phyloP scores from a whole-genome alignment of 2,113 vertebrate species.

The Phalacrocorax brasilianus region DNA sequence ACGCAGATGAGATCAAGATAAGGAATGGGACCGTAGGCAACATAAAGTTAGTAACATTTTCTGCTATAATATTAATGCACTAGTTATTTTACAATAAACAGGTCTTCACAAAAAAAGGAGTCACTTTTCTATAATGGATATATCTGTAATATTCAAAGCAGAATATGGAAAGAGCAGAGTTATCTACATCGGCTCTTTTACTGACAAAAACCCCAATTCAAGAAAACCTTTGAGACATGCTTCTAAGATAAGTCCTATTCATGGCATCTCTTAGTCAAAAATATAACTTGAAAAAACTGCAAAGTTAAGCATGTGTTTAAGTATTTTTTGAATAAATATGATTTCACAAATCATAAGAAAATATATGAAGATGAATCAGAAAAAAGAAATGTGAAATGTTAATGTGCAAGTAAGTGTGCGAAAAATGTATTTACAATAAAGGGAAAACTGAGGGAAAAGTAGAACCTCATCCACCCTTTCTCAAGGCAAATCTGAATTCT shows the following conservation, averaged over 20 bases:
- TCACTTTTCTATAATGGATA: background rate
- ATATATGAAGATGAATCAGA: background rate
- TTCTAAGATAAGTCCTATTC: background rate
- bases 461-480: background rate
- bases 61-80: background rate
- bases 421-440: background rate
- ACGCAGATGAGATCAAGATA: background rate
- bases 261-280: background rate
- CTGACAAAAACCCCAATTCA: background rate
- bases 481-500: background rate
- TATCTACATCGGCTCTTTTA: background rate
- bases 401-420: background rate
- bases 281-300: background rate
- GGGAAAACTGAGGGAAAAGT: background rate
- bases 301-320: constrained; percentile 12
- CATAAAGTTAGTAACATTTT: background rate
- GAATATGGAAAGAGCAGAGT: background rate
- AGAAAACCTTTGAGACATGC: background rate
- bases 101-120: background rate
- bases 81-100: constrained; percentile 8
- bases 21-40: background rate
- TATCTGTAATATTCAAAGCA: background rate
- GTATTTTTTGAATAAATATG: background rate
- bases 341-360: background rate
- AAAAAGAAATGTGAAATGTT: background rate